Percentiles rank a stretch among this genome's conserved stretches.
Evolutionary conservation across 1,140 invertebrate species (phyloP).

Genomic region (Diorhabda elongata): DNA sequence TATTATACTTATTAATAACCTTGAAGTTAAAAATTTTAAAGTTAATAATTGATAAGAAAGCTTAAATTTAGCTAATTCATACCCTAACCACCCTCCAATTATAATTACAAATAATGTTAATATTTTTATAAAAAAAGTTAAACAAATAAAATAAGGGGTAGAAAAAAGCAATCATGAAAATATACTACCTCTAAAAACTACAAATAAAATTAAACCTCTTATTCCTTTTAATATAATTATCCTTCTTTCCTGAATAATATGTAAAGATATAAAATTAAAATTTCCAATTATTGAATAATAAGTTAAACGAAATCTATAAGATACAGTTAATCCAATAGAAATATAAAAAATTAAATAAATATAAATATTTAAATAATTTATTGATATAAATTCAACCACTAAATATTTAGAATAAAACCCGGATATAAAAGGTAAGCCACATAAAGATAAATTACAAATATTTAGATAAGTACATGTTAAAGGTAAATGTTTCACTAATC

Average conservation of each 20-base stretch:
- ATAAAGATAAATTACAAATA: slow-evolving; percentile 53
- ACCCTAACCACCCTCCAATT: slow-evolving; percentile 43
- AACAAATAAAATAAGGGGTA: too few relatives aligned
- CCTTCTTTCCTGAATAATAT: too few relatives aligned
- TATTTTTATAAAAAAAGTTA: slow-evolving; percentile 43
- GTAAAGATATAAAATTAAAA: too few relatives aligned
- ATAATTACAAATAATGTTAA: slow-evolving; percentile 48
- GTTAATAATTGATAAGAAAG: slow-evolving; percentile 4
- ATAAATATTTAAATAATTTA: slow-evolving; percentile 51
- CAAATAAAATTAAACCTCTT: too few relatives aligned
- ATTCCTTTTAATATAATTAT: too few relatives aligned
- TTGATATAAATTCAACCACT: slow-evolving; percentile 55
- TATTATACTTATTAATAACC: slow-evolving; percentile 36
- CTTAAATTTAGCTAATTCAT: slow-evolving; percentile 45
- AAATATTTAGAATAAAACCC: slow-evolving; percentile 65
- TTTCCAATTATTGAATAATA: too few relatives aligned
- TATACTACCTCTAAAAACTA: too few relatives aligned
- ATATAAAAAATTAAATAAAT: slow-evolving; percentile 53
- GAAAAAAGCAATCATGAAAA: too few relatives aligned
- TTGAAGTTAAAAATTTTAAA: slow-evolving; percentile 33
- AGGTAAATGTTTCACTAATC: slow-evolving; percentile 13
- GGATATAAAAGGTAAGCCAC: slow-evolving; percentile 56
- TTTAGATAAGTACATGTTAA: slow-evolving; percentile 50
- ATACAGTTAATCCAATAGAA: slow-evolving; percentile 53
- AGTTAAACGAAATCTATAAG: slow-evolving; percentile 50